phyloP scores from a whole-genome alignment of 2,797 vertebrate genomes.

The Bryconaethiops microstoma region DNA sequence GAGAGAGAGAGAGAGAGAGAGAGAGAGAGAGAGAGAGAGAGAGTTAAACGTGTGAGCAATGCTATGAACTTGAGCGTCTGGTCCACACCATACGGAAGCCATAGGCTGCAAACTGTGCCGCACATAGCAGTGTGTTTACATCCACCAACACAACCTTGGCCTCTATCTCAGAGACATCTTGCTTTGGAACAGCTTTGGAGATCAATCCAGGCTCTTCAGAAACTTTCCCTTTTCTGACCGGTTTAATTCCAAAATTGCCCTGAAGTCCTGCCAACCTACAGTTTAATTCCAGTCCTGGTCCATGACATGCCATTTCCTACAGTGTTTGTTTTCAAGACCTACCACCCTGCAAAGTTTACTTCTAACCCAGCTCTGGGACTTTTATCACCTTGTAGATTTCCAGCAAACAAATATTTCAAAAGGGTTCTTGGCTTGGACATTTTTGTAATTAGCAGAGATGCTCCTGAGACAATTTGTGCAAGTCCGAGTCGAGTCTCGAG shows the following conservation, averaged over 20 bases:
- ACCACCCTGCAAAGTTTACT: not conserved
- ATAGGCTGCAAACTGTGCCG: not conserved
- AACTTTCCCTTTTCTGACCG: not conserved
- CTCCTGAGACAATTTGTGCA: no score
- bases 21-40: not conserved
- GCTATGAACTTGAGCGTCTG: conserved; percentile 23
- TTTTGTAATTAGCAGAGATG: no score
- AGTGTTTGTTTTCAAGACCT: not conserved
- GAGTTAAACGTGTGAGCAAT: conserved; percentile 21
- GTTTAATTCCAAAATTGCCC: not conserved
- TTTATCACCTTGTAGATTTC: not conserved
- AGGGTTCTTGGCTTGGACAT: not conserved
- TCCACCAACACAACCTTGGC: not conserved
- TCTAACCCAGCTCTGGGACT: not conserved
- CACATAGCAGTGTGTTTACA: conserved; percentile 10
- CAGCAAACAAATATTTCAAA: not conserved
- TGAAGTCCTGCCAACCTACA: not conserved
- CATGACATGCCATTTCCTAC: not conserved
- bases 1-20: not conserved
- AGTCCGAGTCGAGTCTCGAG: no score
- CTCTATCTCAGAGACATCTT: not conserved
- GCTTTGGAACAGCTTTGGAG: not conserved
- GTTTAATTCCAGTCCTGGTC: not conserved
- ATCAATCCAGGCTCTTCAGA: not conserved
- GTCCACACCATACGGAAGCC: conserved; percentile 13